These are phyloP conservation scores for Napeogenes inachia DNA, from an alignment of 2,888 invertebrate species.

Conservation along the genomic window DNA sequence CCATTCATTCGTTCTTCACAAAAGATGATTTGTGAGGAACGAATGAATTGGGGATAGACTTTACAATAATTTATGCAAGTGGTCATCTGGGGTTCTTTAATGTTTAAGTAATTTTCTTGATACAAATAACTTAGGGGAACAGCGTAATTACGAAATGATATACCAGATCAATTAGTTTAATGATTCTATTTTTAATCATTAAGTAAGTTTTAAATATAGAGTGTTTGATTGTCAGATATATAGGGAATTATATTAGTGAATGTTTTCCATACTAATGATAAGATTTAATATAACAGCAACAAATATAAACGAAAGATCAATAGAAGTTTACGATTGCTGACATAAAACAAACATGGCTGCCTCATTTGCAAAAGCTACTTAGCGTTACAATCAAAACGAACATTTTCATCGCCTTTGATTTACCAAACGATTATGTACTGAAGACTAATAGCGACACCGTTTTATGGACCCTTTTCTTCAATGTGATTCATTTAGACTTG, in stretches of 20 bases:
- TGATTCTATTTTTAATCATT: neutral
- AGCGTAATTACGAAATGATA: neutral
- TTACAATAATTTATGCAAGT: conserved; percentile 74
- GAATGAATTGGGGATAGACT: conserved; percentile 42
- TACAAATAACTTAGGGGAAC: conserved; percentile 22
- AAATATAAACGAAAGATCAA: neutral
- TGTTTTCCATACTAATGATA: neutral
- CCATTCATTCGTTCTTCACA: conserved; percentile 45
- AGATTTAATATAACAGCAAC: neutral
- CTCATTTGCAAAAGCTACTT: conserved; percentile 58
- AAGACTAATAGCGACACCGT: conserved; percentile 56
- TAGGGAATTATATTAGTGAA: neutral
- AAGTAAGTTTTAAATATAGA: no score
- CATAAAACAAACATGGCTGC: conserved; percentile 44
- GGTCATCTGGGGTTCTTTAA: conserved; percentile 63
- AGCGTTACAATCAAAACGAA: conserved; percentile 55
- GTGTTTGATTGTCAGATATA: no score
- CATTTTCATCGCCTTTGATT: conserved; percentile 58
- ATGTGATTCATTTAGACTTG: conserved; percentile 21
- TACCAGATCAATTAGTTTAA: neutral
- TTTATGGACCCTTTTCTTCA: conserved; percentile 44
- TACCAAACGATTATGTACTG: conserved; percentile 56
- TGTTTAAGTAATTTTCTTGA: conserved; percentile 58
- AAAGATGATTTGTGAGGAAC: conserved; percentile 38
- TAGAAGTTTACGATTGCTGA: conserved; percentile 25